Conservation (phyloP, 2,888 invertebrate species). For the Pardosa pseudoannulata region DNA sequence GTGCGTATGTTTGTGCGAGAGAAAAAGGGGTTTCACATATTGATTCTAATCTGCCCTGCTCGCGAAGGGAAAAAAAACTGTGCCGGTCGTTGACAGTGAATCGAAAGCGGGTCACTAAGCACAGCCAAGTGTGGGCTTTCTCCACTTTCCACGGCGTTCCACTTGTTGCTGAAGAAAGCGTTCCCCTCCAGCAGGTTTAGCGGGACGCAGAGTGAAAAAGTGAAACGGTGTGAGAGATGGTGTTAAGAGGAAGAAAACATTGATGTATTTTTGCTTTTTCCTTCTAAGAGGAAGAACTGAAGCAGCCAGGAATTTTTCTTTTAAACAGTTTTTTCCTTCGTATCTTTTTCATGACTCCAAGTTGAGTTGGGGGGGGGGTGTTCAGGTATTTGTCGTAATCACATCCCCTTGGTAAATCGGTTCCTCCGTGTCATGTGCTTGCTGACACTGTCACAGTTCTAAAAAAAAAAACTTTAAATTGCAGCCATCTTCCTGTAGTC, state of each 20-base stretch:
- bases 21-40: background rate
- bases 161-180: conserved; percentile 26
- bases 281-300: background rate
- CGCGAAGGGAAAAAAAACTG: conserved; percentile 1
- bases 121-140: conserved; percentile 21
- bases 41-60: background rate
- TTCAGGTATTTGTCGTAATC: too few relatives aligned
- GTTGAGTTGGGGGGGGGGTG: too few relatives aligned
- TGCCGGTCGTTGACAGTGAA: conserved; percentile 63
- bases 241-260: background rate
- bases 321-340: too few relatives aligned
- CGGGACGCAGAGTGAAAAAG: background rate
- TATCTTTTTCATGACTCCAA: too few relatives aligned
- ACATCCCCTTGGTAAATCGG: too few relatives aligned
- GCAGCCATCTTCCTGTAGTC: too few relatives aligned
- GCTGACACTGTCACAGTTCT: too few relatives aligned
- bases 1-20: too few relatives aligned
- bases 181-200: conserved; percentile 3
- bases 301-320: too few relatives aligned
- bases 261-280: background rate
- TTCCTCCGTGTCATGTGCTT: too few relatives aligned
- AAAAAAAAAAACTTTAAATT: too few relatives aligned
- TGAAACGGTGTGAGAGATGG: background rate
- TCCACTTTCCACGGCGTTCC: conserved; percentile 38
- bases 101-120: conserved; percentile 36